Evolutionary conservation across 2,797 vertebrate species (phyloP), one percentile per base, ranked within the genome.

Genomic region (Hemibagrus guttatus): DNA sequence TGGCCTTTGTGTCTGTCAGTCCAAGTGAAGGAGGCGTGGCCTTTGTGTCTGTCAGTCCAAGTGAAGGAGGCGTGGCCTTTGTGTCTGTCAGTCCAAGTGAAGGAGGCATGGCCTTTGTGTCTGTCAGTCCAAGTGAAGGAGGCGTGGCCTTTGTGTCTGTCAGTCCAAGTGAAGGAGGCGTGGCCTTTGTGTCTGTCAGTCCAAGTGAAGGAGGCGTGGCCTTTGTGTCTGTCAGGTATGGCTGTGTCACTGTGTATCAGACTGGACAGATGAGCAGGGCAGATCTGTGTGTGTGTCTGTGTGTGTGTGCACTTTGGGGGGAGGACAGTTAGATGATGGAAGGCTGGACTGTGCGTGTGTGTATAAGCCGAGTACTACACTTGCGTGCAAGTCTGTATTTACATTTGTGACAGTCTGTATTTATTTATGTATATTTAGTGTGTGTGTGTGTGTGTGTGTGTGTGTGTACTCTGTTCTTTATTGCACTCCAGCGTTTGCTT

Each of bases 401-500:
- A 56, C 58, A 82, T 75, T 52, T 58, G 79, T 58, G 52, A 76
- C 39, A 46, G 59, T 76, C 54, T 81, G 78, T 87, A 74, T 81
- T 81, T 80, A 80, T 80, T 80, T 81, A 42, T 81, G 79, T 81
- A 35, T 63, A 42, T 64, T 61, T 58, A 58, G 76, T 58, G 26
- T 16, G 1, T 31, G n/a, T 1, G 13, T 28, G 75, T 35, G 68
- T 56, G n/a, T 79, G 56, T 61, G 12, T 81, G 74, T 59, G 66
- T 56, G 14, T 80, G 66, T 84, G 21, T 88, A 52, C 68, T 76
- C 17, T 58, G 28, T 28, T 79, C 54, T 59, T 79, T 59, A 35
- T 59, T 79, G 54, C 4, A 79, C 72, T 28, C 72, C 26, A 74
- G n/a, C 4, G 31, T 58, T 79, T 79, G 19, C 76, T 58, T 58